Evolutionary conservation across 2,888 invertebrate species (phyloP).

Genomic region (Syritta pipiens): DNA sequence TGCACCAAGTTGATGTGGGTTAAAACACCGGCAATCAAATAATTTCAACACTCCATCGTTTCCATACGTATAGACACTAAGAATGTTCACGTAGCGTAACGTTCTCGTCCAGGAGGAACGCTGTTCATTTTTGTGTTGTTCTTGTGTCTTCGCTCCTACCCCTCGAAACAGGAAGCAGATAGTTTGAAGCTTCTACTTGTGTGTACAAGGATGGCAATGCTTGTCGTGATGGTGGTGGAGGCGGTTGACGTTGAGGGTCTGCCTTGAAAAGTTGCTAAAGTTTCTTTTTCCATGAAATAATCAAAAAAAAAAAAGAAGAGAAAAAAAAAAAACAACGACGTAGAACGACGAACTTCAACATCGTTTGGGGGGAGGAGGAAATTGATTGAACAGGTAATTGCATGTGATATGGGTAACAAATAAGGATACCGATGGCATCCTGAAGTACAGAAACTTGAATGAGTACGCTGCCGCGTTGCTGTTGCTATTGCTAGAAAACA

Average conservation of each 20-base stretch:
- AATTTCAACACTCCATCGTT: conserved; percentile 38
- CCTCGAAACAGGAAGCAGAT: conserved; percentile 49
- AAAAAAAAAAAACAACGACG: neutral
- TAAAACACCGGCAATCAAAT: conserved; percentile 53
- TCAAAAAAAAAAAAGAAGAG: conserved; percentile 20
- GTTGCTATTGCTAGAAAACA: too few relatives aligned
- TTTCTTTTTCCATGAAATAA: conserved; percentile 40
- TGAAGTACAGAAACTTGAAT: conserved; percentile 62
- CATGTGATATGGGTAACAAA: conserved; percentile 69
- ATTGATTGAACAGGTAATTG: conserved; percentile 70
- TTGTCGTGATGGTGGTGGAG: conserved; percentile 1
- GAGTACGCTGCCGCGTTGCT: conserved; percentile 25
- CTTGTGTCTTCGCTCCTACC: too few relatives aligned
- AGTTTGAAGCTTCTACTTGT: conserved; percentile 33
- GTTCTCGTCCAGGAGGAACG: conserved; percentile 11
- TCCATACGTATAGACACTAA: too few relatives aligned
- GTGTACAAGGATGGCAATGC: too few relatives aligned
- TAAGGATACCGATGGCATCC: conserved; percentile 68
- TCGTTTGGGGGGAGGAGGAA: conserved; percentile 50
- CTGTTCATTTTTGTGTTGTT: conserved; percentile 25
- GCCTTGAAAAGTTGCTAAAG: conserved; percentile 46
- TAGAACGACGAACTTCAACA: conserved; percentile 27
- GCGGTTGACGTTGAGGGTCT: conserved; percentile 30
- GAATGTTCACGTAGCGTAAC: neutral
- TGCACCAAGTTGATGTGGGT: conserved; percentile 7